Evolutionary conservation across 1,140 invertebrate genomes (phyloP), one percentile per base, ranked within the genome.

Genomic region (Drosophila pachea): DNA sequence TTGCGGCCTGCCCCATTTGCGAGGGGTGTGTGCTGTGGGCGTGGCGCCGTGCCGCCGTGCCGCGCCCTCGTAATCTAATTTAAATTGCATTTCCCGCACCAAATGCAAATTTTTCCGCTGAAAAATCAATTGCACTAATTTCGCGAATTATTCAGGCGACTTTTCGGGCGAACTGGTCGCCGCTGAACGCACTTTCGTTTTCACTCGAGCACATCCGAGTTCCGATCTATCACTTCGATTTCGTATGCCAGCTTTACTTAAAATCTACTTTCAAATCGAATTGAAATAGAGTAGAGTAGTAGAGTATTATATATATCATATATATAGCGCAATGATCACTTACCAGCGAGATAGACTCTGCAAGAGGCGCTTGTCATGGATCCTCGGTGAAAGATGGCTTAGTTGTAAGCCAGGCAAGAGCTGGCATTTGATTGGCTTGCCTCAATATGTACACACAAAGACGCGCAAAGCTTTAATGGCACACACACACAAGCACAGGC

Each of bases 101-200:
- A 69, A 48, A 68, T 68, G 59, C 66, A 68, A 68, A 68, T 68
- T 45, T 7, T 38, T 54, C 47, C 42, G 32, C 33, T 55, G 48
- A 70, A 75, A 79, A 72, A 79, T 56, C 60, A 78, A 79, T 78
- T 68, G 73, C 73, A 76, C 79, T 76, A 73, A 79, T 58, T 56
- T 42, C 48, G 56, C 75, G 42, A 14, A 14, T 12, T 43, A 54
- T 45, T 55, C 62, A 29, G 50, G 38, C 38, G 54, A 64, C 56
- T 63, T 72, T 72, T 76, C 55, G 40, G n/a, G 35, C 36, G 14
- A 49, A 31, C 36, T 32, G 60, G 22, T n/a, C n/a, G n/a, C n/a
- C n/a, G 16, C 43, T 42, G 40, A 12, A 52, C 52, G 33, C 33
- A 61, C 45, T 75, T 75, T 67, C 76, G 59, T 45, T 78, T 68